phyloP scores from a whole-genome alignment of 1,140 invertebrate genomes.

The Pogonomyrmex californicus region DNA sequence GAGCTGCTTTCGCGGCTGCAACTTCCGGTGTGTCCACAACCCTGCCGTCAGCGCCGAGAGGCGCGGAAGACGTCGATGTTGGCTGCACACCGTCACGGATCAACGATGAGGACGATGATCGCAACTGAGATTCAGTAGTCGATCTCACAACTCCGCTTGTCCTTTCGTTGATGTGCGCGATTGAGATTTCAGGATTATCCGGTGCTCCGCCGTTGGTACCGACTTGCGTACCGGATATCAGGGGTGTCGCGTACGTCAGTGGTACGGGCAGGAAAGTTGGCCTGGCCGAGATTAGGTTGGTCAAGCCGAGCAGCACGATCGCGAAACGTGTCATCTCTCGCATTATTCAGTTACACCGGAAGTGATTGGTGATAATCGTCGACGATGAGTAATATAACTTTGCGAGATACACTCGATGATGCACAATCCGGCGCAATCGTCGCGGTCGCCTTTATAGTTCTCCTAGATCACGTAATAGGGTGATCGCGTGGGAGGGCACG shows the following conservation, averaged over 20 bases:
- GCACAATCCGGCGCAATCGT: neutral
- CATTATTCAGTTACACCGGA: neutral
- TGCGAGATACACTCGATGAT: constrained; percentile 43
- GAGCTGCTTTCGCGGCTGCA: constrained; percentile 87
- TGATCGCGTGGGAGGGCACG: neutral
- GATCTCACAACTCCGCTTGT: constrained; percentile 48
- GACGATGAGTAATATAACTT: constrained; percentile 14
- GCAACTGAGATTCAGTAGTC: neutral
- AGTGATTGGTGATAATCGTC: neutral
- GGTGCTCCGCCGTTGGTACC: constrained; percentile 85
- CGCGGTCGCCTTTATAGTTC: constrained; percentile 65
- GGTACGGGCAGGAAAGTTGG: constrained; percentile 69
- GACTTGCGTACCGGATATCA: constrained; percentile 82
- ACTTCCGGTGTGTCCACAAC: constrained; percentile 82
- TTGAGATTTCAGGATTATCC: constrained; percentile 88
- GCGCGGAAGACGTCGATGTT: constrained; percentile 27
- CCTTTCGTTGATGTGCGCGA: constrained; percentile 86
- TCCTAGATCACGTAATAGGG: constrained; percentile 65
- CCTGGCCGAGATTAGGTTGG: constrained; percentile 70
- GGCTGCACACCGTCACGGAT: constrained; percentile 33
- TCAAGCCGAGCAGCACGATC: constrained; percentile 58
- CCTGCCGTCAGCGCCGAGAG: constrained; percentile 74
- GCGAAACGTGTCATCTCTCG: constrained; percentile 62
- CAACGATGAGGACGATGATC: constrained; percentile 2
- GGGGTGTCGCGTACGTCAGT: constrained; percentile 52